These are phyloP conservation scores for Spheniscus humboldti DNA, from an alignment of 2,797 vertebrate species.

Conservation along the genomic window DNA sequence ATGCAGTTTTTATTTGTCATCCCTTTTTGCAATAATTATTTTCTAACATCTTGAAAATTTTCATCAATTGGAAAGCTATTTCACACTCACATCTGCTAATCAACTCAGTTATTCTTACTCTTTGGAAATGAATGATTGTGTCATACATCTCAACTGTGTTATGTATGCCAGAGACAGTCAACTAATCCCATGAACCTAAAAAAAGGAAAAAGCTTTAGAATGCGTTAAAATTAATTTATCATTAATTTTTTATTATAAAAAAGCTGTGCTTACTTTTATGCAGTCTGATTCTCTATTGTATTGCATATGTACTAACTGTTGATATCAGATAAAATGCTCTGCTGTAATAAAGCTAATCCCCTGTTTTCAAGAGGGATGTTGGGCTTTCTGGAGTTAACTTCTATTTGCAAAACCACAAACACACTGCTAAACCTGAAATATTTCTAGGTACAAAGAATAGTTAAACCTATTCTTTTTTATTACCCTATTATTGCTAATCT, in stretches of 20 bases:
- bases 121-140: constrained; percentile 15
- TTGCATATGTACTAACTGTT: not conserved
- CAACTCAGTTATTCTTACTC: constrained; percentile 41
- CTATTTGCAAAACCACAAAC: not conserved
- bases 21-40: not conserved
- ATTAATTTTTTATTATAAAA: not conserved
- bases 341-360: not conserved
- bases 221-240: not conserved
- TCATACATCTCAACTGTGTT: not conserved
- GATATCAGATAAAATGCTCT: not conserved
- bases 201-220: not conserved
- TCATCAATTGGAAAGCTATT: not conserved
- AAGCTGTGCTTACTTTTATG: not conserved
- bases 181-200: not conserved
- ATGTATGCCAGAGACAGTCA: not conserved
- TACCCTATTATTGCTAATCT: not conserved
- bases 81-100: constrained; percentile 17
- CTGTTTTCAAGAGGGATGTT: not conserved
- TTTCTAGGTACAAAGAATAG: not conserved
- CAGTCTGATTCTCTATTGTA: not conserved
- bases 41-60: not conserved
- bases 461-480: not conserved
- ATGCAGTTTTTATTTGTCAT: not conserved
- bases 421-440: not conserved
- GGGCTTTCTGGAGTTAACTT: not conserved